Base-by-base conservation (phyloP, 2,888 invertebrate species). In the Pheosia tremula region DNA sequence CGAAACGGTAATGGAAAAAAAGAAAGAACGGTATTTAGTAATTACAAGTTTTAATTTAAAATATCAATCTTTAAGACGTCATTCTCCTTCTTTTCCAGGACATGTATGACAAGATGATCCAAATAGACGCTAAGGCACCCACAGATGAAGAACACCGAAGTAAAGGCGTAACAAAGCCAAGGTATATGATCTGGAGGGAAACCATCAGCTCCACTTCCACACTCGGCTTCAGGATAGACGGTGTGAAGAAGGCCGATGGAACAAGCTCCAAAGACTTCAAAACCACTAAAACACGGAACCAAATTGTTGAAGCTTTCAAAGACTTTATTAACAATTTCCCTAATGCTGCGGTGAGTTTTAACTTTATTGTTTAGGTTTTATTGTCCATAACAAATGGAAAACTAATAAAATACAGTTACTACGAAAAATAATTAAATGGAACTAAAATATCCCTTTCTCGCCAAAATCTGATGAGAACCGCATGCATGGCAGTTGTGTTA, bases 41-140 rank as follows among this genome's bases (percentile, higher is more conserved):
- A 36, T 52, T 7, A 52, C 36, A 10, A 9, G 3, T 13, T 52
- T 1, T 13, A 24, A 52, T 52, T 50, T 36, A 52, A 52, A 36
- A 52, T 36, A 54, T 45, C 52, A 11, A 8, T n/a, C 4, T 5
- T 43, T 8, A 49, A 13, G 24, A 7, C 50, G 7, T 8, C 8
- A 9, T 50, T 13, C 13, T 63, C 61, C 63, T 52, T 70, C 55
- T 49, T 66, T 86, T 94, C 50, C 88, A 97, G 96, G 98, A 99
- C 85, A 98, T 99, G 98, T 99, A 98, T 84, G 98, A 98, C 79
- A 99, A 99, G 92, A 99, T 99, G 98, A 96, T 98, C 68, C 98
- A 98, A 86, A 97, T 98, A 57, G 98, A 98, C 86, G 96, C 97
- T 3, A 95, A 94, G 71, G 98, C 98, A 0, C 99, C 99, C 4